Evolutionary conservation across 1,140 invertebrate species (phyloP).

Genomic region (Drosophila baimaii): DNA sequence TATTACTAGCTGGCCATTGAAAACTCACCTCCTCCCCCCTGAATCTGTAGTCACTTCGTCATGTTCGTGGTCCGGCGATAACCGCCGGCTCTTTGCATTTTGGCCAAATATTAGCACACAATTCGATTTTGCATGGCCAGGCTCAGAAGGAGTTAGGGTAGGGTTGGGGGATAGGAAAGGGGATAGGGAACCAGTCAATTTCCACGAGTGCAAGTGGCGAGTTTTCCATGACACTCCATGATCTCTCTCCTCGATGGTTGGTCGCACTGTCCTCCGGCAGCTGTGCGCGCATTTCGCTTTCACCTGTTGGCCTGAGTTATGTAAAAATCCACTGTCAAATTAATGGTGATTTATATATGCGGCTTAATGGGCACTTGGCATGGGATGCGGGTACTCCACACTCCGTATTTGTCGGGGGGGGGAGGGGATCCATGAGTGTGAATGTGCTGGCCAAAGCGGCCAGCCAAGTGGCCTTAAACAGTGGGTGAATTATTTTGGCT

Average conservation of each 20-base stretch:
- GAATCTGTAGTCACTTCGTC: constrained; percentile 60
- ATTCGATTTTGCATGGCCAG: constrained; percentile 78
- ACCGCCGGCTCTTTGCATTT: constrained; percentile 43
- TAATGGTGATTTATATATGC: constrained; percentile 78
- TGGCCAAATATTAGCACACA: constrained; percentile 77
- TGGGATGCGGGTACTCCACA: constrained; percentile 39
- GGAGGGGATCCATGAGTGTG: constrained; percentile 36
- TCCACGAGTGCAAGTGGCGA: constrained; percentile 77
- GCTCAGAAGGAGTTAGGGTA: constrained; percentile 1
- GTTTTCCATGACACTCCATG: constrained; percentile 59
- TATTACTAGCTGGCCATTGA: constrained; percentile 43
- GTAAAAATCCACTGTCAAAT: constrained; percentile 78
- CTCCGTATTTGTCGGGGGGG: too few species aligned
- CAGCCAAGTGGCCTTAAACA: constrained; percentile 34
- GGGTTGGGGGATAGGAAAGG: constrained; percentile 1
- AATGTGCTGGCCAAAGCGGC: constrained; percentile 14
- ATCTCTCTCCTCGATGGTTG: constrained; percentile 20
- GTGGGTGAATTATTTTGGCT: constrained; percentile 15
- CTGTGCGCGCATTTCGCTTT: constrained; percentile 75
- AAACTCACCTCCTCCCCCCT: constrained; percentile 30
- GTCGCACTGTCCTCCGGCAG: constrained; percentile 46
- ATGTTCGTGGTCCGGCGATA: constrained; percentile 44
- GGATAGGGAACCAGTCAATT: constrained; percentile 54
- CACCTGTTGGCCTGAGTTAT: constrained; percentile 77
- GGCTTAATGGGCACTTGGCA: constrained; percentile 62